phyloP scores from a whole-genome alignment of 2,797 vertebrate genomes.

The Mareca penelope region DNA sequence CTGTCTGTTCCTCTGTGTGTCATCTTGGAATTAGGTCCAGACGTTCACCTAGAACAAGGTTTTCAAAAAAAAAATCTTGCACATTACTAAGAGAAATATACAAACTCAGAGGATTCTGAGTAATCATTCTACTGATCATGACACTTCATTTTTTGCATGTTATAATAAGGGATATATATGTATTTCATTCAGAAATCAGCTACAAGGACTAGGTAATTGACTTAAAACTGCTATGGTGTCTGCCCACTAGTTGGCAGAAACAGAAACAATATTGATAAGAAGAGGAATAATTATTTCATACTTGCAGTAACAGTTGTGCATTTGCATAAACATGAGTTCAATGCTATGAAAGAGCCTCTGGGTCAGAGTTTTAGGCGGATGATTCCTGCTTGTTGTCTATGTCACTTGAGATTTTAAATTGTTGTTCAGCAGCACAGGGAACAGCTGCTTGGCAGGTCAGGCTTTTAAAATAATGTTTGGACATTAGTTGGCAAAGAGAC shows the following conservation, averaged over 20 bases:
- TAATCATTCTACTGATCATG: neutral
- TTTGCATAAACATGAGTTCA: neutral
- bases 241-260: neutral
- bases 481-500: neutral
- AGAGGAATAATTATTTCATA: constrained; percentile 9
- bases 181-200: neutral
- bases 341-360: neutral
- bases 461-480: constrained; percentile 10
- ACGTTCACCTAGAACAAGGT: neutral
- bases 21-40: neutral
- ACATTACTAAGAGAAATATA: neutral
- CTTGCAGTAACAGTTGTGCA: neutral
- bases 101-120: neutral
- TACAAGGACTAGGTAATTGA: neutral
- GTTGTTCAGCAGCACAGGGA: neutral
- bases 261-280: constrained; percentile 1
- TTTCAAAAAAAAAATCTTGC: neutral
- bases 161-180: neutral
- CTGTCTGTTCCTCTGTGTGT: neutral
- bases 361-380: neutral
- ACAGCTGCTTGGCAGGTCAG: neutral
- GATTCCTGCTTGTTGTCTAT: neutral
- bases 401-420: neutral
- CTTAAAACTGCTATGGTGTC: neutral
- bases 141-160: neutral